Conservation (phyloP, 2,888 invertebrate species). For the Calliphora vomitoria region DNA sequence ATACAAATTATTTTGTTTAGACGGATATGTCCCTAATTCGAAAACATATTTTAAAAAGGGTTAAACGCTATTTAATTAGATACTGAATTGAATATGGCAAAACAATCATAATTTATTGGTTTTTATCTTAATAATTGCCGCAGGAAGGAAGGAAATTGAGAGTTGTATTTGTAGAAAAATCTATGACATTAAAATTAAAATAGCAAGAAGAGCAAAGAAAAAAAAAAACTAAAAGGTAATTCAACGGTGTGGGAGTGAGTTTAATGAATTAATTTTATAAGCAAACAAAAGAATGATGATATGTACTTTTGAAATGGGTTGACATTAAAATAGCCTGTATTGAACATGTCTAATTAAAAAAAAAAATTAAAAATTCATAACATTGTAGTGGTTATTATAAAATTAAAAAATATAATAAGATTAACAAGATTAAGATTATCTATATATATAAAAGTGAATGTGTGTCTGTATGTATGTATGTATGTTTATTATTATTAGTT, state of each 20-base stretch:
- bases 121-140: slow-evolving; percentile 42
- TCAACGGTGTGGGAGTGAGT: slow-evolving; percentile 25
- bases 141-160: slow-evolving; percentile 64
- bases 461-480: too few species aligned
- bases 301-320: slow-evolving; percentile 25
- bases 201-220: background rate
- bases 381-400: too few species aligned
- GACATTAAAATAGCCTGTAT: slow-evolving; percentile 1
- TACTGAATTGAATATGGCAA: slow-evolving; percentile 63
- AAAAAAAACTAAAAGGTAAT: slow-evolving; percentile 8
- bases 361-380: background rate
- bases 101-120: slow-evolving; percentile 60
- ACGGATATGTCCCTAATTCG: too few species aligned
- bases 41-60: background rate
- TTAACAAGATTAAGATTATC: too few species aligned
- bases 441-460: too few species aligned
- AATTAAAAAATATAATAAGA: too few species aligned
- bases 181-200: background rate
- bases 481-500: too few species aligned
- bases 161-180: slow-evolving; percentile 32
- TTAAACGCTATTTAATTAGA: slow-evolving; percentile 62
- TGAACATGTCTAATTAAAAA: slow-evolving; percentile 31
- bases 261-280: background rate
- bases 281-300: background rate
- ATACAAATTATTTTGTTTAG: too few species aligned